Evolutionary conservation across 2,888 invertebrate species (phyloP).

Genomic region (Laspeyria flexula): DNA sequence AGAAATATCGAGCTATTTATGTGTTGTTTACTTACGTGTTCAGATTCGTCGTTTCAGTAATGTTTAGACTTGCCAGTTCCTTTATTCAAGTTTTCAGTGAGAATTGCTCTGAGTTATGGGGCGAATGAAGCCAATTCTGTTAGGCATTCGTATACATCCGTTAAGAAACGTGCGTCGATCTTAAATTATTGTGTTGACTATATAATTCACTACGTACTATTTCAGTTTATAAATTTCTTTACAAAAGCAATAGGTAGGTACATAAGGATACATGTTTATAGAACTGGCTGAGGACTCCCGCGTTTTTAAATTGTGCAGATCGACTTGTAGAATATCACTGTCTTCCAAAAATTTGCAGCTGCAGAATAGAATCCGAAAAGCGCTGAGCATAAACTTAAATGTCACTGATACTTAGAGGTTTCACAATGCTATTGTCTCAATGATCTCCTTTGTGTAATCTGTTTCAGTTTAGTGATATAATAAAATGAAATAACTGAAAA

Average conservation of each 20-base stretch:
- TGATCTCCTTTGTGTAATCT: too few species aligned
- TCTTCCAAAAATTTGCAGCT: too few species aligned
- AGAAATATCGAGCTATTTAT: constrained; percentile 41
- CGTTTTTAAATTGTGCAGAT: too few species aligned
- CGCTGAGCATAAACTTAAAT: too few species aligned
- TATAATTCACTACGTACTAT: constrained; percentile 46
- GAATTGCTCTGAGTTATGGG: constrained; percentile 73
- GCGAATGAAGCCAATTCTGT: constrained; percentile 61
- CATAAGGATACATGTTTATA: too few species aligned
- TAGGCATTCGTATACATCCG: constrained; percentile 80
- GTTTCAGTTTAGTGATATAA: too few species aligned
- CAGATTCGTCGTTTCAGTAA: constrained; percentile 38
- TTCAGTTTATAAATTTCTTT: constrained; percentile 28
- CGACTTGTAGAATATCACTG: too few species aligned
- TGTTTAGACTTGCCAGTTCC: constrained; percentile 71
- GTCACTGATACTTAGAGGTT: too few species aligned
- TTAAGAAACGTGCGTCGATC: constrained; percentile 65
- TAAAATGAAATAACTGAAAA: too few species aligned
- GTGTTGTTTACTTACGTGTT: constrained; percentile 41
- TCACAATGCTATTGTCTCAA: too few species aligned
- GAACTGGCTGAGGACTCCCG: too few species aligned
- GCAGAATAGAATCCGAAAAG: too few species aligned
- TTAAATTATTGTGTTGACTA: constrained; percentile 62
- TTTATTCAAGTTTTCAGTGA: constrained; percentile 68
- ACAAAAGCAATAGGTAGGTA: background rate